Percentiles rank a stretch among this genome's conserved stretches.
phyloP scores from a whole-genome alignment of 2,797 vertebrate species.

The Phataginus tricuspis region DNA sequence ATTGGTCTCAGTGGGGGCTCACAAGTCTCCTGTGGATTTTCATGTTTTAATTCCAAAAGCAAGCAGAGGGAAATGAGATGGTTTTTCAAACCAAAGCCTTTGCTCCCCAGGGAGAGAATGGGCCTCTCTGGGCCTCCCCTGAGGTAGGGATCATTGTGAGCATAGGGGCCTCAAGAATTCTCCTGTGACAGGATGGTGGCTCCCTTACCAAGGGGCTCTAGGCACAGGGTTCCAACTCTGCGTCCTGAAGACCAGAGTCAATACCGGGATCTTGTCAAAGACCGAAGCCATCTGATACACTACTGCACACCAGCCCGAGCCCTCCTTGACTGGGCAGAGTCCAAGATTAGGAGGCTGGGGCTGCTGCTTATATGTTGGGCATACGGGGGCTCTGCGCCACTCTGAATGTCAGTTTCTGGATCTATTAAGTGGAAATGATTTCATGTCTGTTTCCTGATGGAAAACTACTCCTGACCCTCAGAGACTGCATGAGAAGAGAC shows the following conservation, averaged over 20 bases:
- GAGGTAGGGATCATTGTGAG: neutral
- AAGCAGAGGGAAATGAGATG: neutral
- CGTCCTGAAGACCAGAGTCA: neutral
- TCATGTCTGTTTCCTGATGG: neutral
- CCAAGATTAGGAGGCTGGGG: neutral
- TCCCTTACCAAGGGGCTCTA: neutral
- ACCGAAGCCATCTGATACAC: no score
- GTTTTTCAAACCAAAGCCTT: conserved; percentile 22
- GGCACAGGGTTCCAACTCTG: neutral
- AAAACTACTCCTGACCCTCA: neutral
- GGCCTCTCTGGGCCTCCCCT: neutral
- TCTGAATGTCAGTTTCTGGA: neutral
- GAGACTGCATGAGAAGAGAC: neutral
- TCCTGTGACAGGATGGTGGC: neutral
- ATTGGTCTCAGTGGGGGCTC: neutral
- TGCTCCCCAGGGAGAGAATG: neutral
- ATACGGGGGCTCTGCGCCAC: fast-evolving
- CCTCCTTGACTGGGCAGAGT: neutral
- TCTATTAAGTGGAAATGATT: neutral
- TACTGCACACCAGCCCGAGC: neutral
- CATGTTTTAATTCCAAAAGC: conserved; percentile 36
- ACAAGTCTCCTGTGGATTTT: neutral
- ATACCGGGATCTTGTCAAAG: neutral
- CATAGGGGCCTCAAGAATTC: neutral
- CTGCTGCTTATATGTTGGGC: neutral